Base-by-base conservation (phyloP, 2,888 invertebrate genomes). In the Dinocampus coccinellae region DNA sequence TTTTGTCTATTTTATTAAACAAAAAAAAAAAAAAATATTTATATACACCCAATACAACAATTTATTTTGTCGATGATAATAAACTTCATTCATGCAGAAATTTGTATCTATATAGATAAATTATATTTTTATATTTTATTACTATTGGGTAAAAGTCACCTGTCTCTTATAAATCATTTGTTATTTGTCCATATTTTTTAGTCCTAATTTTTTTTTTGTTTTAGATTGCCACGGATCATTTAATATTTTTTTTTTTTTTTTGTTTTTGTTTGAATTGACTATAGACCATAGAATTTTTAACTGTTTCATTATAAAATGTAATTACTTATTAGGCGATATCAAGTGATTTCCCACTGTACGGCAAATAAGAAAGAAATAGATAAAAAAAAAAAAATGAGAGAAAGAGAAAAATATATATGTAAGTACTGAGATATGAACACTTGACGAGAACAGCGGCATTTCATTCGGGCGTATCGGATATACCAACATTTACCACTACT, bases 121-220 rank as follows among this genome's bases (percentile, higher is more conserved):
- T 26, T 26, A 24, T 26, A 26, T 55, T 47, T 16, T 7, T n/a
- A n/a, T 16, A 7, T 47, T 20, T 47, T 47, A 13, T 39, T n/a
- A 47, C 75, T 72, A 74, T 78, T 73, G 72, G 74, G 69, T 73
- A 75, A 77, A 80, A 77, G 75, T 75, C 60, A 76, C 72, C 73
- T 79, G 80, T 77, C 77, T 63, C 74, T 75, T 74, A 77, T 78
- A 80, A 82, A 80, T 81, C 79, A 79, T 78, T 81, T 79, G 77
- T 75, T 53, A 69, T 24, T 26, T 24, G 24, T 55, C 16, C 7
- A 7, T n/a, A 47, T 10, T 10, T 10, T 10, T 36, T 36, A 10
- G 3, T 36, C 6, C 10, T 10, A 9, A 4, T 47, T 13, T 20
- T 16, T 42, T 11, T 42, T 16, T 2, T 47, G n/a, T 47, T 16